Base-by-base conservation (phyloP, 1,140 invertebrate species). In the Aphidius ervi region DNA sequence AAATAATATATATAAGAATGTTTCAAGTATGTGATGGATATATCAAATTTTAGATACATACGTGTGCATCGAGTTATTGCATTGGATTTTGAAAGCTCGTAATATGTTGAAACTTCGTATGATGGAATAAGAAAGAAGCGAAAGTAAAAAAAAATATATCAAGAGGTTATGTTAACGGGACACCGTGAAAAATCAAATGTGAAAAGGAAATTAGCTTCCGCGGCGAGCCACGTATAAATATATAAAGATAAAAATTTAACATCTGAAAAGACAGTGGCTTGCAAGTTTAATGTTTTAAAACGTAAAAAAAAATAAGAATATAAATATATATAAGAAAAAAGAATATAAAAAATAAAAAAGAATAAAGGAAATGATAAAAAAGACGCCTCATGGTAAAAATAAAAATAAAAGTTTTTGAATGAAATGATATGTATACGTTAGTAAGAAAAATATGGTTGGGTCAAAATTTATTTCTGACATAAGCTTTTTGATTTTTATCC, bases 121-220 rank as follows among this genome's bases (percentile, higher is more conserved):
- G 2, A 31, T 1, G 23, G 4, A 3, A 31, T 31, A 31, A 31
- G 23, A 3, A 31, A 31, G 23, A 31, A 31, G 4, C 23, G 2
- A 31, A 31, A 3, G 4, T 31, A 31, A 31, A 31, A 54, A 54
- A 40, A 54, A 37, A 54, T n/a, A 37, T 37, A 56, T 45, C 46
- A 64, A 67, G 65, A 62, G 61, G 57, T 47, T 43, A 65, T 59
- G 66, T 73, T 68, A 69, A 69, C 59, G 67, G 46, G 57, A 54
- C 59, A 63, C 58, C 67, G 71, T 73, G 71, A 74, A 74, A 31
- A 74, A 76, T 74, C 74, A 71, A 75, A 74, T 69, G 73, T 57
- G 65, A 67, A 64, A 66, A 70, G 74, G 74, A 76, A 76, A 76
- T 76, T 76, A 76, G 72, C 62, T 59, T 61, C 62, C 64, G 60